Evolutionary conservation across 2,888 invertebrate species (phyloP), one percentile per base, ranked within the genome.

Genomic region (Xiphydria camelus): DNA sequence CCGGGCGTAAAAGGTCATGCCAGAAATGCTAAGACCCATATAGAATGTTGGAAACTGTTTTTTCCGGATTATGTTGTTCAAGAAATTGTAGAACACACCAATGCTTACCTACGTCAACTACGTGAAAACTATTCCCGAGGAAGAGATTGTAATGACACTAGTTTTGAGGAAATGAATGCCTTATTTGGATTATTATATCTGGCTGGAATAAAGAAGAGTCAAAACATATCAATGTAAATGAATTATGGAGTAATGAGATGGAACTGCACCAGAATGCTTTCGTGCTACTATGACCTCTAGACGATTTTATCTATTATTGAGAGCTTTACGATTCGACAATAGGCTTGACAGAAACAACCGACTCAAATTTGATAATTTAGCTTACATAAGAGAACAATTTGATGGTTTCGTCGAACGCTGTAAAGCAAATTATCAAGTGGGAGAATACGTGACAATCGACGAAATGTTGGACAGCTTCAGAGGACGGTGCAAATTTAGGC

Each of bases 1-100:
- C n/a, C n/a, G n/a, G n/a, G n/a, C n/a, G n/a, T n/a, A n/a, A n/a
- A n/a, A n/a, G n/a, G n/a, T n/a, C n/a, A n/a, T n/a, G n/a, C n/a
- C n/a, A n/a, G n/a, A n/a, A n/a, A n/a, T n/a, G n/a, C n/a, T n/a
- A n/a, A n/a, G n/a, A n/a, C n/a, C n/a, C n/a, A n/a, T n/a, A n/a
- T n/a, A n/a, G n/a, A n/a, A n/a, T n/a, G n/a, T n/a, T 64, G 59
- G 62, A 53, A 51, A 56, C 56, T 60, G 47, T 56, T 62, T 10
- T 55, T 64, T 47, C 23, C 43, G 18, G 52, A 57, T 19, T 47
- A 57, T 41, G 54, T 57, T 21, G 45, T 59, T 26, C 47, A 55
- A 44, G 49, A 59, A 22, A 40, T 53, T n/a, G n/a, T n/a, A n/a
- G n/a, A n/a, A n/a, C n/a, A n/a, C n/a, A n/a, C n/a, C n/a, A n/a